phyloP scores from a whole-genome alignment of 2,113 vertebrate genomes.

The Noctilio leporinus region DNA sequence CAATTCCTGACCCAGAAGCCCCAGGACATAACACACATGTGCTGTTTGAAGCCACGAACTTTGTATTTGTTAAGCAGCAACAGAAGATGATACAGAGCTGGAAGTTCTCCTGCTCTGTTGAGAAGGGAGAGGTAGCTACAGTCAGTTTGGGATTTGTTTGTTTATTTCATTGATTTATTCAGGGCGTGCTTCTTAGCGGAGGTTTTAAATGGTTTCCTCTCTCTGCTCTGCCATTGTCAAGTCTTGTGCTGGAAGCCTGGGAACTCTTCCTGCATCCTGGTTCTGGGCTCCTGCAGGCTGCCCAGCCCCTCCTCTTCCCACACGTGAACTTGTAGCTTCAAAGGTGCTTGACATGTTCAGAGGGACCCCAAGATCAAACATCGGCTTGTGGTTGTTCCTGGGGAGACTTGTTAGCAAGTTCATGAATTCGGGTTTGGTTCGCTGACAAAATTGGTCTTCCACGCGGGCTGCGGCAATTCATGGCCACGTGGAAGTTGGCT shows the following conservation, averaged over 20 bases:
- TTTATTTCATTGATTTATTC: background rate
- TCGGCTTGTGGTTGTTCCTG: accelerated
- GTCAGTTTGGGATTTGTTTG: background rate
- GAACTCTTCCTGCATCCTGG: background rate
- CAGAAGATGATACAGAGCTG: accelerated
- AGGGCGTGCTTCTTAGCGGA: background rate
- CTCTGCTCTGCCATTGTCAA: background rate
- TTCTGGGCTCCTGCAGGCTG: background rate
- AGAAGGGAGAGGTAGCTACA: background rate
- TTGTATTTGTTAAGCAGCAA: too few relatives aligned
- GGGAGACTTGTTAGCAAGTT: background rate
- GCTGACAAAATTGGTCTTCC: background rate
- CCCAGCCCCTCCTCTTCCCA: background rate
- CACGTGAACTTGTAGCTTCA: background rate
- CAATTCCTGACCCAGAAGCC: too few relatives aligned
- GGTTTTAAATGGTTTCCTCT: background rate
- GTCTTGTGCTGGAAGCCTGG: background rate
- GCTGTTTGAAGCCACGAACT: background rate
- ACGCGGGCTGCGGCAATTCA: background rate
- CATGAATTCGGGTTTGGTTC: background rate
- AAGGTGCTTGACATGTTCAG: background rate
- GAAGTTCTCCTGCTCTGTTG: background rate
- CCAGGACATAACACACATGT: background rate
- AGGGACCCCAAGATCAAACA: background rate
- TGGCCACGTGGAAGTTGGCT: too few relatives aligned